Conservation (phyloP, 2,113 vertebrate species). For the Perognathus longimembris region DNA sequence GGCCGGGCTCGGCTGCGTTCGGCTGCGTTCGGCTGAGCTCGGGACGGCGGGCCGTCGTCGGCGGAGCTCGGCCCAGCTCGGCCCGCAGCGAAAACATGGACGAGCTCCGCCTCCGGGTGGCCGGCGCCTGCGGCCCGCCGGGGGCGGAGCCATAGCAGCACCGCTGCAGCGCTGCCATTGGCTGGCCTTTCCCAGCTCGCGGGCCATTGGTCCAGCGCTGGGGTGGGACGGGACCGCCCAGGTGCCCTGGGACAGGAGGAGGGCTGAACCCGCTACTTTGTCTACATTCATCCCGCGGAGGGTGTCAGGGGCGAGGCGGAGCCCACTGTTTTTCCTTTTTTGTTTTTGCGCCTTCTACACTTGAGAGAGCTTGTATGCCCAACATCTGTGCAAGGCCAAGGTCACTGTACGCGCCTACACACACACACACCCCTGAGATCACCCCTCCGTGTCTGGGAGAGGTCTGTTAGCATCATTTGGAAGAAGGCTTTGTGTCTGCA, state of each 20-base stretch:
- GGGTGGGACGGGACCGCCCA: conserved; percentile 50
- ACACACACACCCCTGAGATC: no score
- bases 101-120: conserved; percentile 60
- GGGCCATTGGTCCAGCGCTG: conserved; percentile 62
- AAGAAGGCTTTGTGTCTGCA: not conserved
- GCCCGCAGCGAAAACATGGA: conserved; percentile 43
- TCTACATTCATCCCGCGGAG: not conserved
- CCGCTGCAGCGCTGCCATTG: conserved; percentile 59
- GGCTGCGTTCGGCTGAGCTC: conserved; percentile 45
- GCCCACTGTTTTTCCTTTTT: not conserved
- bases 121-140: not conserved
- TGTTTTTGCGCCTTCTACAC: not conserved
- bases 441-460: no score
- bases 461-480: not conserved
- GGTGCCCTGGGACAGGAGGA: not conserved
- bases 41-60: conserved; percentile 45
- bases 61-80: conserved; percentile 55
- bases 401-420: no score
- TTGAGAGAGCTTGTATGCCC: no score
- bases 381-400: no score
- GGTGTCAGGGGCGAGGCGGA: not conserved
- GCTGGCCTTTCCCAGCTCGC: not conserved
- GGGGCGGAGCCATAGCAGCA: not conserved
- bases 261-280: not conserved
- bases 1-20: conserved; percentile 58